Conservation (phyloP, 2,888 invertebrate species). For the Mythimna albipuncta region DNA sequence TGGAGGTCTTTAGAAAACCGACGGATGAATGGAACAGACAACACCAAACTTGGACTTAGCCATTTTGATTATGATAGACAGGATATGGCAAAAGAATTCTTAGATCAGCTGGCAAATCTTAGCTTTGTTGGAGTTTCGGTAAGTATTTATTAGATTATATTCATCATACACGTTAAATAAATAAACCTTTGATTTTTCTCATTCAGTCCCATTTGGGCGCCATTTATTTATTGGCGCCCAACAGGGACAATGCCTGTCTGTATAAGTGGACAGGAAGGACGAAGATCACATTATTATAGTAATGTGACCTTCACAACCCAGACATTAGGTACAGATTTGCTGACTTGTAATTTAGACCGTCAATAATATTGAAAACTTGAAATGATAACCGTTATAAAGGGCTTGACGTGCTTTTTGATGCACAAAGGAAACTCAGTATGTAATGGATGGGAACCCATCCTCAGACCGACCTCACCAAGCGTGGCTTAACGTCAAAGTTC, state of each 20-base stretch:
- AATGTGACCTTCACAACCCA: too few relatives aligned
- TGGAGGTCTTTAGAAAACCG: conserved; percentile 83
- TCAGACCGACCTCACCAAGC: too few relatives aligned
- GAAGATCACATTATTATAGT: too few relatives aligned
- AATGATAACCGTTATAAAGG: too few relatives aligned
- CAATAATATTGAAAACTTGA: not conserved
- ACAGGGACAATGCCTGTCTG: not conserved
- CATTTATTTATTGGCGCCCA: conserved; percentile 10
- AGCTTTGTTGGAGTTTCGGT: conserved; percentile 97
- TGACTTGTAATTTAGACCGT: too few relatives aligned
- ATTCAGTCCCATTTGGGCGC: not conserved
- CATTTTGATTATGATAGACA: conserved; percentile 94
- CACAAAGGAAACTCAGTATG: not conserved
- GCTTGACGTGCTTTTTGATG: not conserved
- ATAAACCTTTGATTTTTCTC: not conserved
- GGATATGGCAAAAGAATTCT: conserved; percentile 93
- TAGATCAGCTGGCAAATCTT: conserved; percentile 93
- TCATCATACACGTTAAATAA: not conserved
- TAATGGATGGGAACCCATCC: too few relatives aligned
- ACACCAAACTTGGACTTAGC: conserved; percentile 83
- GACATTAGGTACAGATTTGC: too few relatives aligned
- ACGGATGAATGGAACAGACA: conserved; percentile 69
- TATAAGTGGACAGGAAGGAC: too few relatives aligned
- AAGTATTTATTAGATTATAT: conserved; percentile 78
- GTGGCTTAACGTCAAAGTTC: too few relatives aligned